phyloP scores from a whole-genome alignment of 2,113 vertebrate species.

The Protobothrops mucrosquamatus region DNA sequence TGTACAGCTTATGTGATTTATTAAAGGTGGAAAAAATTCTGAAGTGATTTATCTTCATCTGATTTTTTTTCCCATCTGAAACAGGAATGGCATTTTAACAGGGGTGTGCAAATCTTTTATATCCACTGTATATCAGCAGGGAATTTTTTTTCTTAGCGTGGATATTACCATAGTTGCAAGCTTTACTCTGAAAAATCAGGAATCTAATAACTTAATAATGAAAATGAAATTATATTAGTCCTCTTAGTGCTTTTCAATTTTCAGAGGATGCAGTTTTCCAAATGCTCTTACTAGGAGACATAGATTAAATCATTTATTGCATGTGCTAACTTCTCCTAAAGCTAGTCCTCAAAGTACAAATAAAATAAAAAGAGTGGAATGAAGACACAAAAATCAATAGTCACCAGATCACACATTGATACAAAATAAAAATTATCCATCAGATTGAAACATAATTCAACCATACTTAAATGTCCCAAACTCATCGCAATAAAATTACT shows the following conservation, averaged over 20 bases:
- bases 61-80: neutral
- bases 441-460: neutral
- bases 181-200: neutral
- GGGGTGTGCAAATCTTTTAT: neutral
- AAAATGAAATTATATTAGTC: neutral
- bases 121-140: neutral
- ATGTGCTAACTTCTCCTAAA: neutral
- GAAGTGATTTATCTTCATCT: neutral
- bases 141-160: neutral
- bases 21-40: neutral
- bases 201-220: neutral
- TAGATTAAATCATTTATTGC: neutral
- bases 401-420: neutral
- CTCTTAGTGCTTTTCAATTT: neutral
- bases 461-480: neutral
- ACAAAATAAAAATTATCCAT: neutral
- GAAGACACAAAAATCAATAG: neutral
- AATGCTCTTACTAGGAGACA: neutral
- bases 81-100: neutral
- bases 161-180: neutral
- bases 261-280: neutral
- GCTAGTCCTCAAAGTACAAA: neutral
- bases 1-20: neutral
- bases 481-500: neutral
- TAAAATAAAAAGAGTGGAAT: neutral